These are phyloP conservation scores for Pogonocichla stellata DNA, from an alignment of 2,113 vertebrate genomes.

Conservation along the genomic window DNA sequence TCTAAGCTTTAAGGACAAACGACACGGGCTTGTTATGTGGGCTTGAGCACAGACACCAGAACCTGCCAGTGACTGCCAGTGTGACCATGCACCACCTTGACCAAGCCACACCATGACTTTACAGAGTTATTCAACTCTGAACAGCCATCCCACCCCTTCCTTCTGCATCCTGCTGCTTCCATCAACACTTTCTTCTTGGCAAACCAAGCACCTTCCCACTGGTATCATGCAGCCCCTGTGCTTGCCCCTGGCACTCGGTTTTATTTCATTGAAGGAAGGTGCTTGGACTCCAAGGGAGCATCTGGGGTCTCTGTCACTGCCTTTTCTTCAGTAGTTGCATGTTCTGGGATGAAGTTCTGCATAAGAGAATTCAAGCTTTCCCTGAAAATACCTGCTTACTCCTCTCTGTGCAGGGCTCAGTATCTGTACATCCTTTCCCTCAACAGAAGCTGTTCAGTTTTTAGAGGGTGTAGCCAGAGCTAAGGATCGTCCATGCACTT, in stretches of 20 bases:
- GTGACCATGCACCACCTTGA: background rate
- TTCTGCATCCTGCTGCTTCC: background rate
- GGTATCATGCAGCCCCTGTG: background rate
- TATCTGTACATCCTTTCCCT: background rate
- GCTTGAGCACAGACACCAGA: background rate
- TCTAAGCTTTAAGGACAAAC: background rate
- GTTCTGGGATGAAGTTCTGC: background rate
- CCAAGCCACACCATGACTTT: rapidly evolving
- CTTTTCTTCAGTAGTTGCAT: background rate
- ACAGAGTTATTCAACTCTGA: background rate
- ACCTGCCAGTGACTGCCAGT: background rate
- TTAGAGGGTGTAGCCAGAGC: background rate
- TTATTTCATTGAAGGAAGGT: background rate
- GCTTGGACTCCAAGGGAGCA: no score
- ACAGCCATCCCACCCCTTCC: background rate
- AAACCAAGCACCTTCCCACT: background rate
- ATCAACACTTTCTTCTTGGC: background rate
- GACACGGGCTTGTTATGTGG: rapidly evolving
- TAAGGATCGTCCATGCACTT: rapidly evolving
- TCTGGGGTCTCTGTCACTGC: background rate
- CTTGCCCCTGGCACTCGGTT: background rate
- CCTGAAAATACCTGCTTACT: background rate
- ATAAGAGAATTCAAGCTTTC: background rate
- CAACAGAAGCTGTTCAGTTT: background rate
- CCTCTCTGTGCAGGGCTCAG: background rate